Evolutionary conservation across 2,113 vertebrate species (phyloP).

Genomic region (Cercocebus atys): DNA sequence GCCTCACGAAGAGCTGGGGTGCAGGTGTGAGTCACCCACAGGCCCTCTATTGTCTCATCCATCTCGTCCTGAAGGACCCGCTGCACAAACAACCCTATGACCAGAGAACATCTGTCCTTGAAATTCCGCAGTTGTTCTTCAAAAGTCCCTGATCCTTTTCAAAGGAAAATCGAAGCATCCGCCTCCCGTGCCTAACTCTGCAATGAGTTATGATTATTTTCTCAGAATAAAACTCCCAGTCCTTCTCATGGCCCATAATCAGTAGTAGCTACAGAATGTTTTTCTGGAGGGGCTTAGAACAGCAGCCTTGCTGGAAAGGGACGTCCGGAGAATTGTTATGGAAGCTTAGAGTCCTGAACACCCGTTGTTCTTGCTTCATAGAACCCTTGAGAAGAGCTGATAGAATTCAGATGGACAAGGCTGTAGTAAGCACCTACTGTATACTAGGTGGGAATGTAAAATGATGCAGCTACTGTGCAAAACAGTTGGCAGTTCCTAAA

Average conservation of each 20-base stretch:
- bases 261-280: not conserved
- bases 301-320: not conserved
- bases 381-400: not conserved
- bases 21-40: too few relatives aligned
- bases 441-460: not conserved
- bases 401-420: too few relatives aligned
- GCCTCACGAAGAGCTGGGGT: too few relatives aligned
- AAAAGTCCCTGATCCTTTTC: not conserved
- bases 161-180: not conserved
- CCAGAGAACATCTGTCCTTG: not conserved
- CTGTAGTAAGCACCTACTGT: not conserved
- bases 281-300: not conserved
- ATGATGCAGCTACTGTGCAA: too few relatives aligned
- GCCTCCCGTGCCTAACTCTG: not conserved
- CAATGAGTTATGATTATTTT: not conserved
- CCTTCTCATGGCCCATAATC: not conserved
- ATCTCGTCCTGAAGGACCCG: not conserved
- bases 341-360: not conserved
- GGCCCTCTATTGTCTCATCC: not conserved
- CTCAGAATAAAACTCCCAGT: not conserved
- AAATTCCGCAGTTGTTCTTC: not conserved
- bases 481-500: too few relatives aligned
- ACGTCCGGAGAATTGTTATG: not conserved
- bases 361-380: rapidly evolving
- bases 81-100: not conserved